These are phyloP conservation scores for Rhabdornis inornatus DNA, from an alignment of 2,113 vertebrate genomes.

Conservation along the genomic window DNA sequence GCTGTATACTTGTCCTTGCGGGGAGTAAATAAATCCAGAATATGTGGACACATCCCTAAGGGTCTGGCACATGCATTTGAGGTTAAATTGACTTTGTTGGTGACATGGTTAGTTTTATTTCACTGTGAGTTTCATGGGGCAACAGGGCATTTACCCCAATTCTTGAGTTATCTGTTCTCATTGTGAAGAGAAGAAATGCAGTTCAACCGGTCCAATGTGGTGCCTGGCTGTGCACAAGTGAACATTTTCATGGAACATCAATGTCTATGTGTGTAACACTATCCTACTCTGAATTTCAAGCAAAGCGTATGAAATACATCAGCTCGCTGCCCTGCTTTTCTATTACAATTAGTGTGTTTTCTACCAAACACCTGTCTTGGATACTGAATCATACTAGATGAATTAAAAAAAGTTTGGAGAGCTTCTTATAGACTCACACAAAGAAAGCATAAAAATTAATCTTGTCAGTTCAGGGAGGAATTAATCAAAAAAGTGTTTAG, in stretches of 20 bases:
- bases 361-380: background rate
- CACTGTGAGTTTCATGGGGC: background rate
- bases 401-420: background rate
- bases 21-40: background rate
- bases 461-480: background rate
- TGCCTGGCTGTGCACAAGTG: background rate
- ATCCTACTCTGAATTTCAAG: background rate
- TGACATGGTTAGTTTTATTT: background rate
- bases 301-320: background rate
- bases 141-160: background rate
- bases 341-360: background rate
- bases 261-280: background rate
- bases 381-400: background rate
- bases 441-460: background rate
- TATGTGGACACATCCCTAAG: background rate
- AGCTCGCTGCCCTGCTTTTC: background rate
- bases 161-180: background rate
- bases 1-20: fast-evolving
- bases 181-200: background rate
- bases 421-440: background rate
- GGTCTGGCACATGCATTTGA: background rate
- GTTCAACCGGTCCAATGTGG: background rate
- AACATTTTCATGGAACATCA: background rate
- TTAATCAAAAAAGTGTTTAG: background rate
- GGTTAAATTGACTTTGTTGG: background rate